Base-by-base conservation (phyloP, 2,797 vertebrate species). In the Steatocranus sp. region DNA sequence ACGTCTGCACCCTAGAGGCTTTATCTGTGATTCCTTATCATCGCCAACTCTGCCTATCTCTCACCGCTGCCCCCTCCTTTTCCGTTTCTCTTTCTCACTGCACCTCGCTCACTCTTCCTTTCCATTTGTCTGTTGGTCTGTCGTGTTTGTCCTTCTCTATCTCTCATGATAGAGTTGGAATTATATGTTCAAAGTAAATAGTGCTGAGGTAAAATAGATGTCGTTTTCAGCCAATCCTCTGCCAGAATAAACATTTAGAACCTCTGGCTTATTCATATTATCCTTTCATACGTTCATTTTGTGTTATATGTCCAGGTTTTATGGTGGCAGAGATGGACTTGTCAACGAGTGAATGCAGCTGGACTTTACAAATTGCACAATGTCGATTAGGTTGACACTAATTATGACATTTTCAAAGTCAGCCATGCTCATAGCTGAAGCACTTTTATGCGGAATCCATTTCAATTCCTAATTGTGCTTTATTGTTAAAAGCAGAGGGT, bases 1-100 rank as follows among this genome's bases (percentile, higher is more conserved):
- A 91, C 66, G 82, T 91, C 86, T 89, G 91, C 88, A 84, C 93
- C 93, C 90, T 49, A 6, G 93, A 91, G 89, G 88, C 87, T 89
- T 94, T 95, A 94, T 94, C 93, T 90, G 81, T 54, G 90, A 89
- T 92, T 94, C 86, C 94, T 94, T 94, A 94, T 94, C 94, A 68
- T 78, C 86, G 86, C 83, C 82, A 87, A 84, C 92, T 93, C 90
- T 83, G 75, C 79, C 92, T 79, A 86, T 91, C 92, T 88, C 88
- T 58, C 86, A 4, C 74, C 2, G 34, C 79, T 8, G 36, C 66
- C 75, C 81, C 76, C 56, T 41, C 25, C 76, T 48, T 74, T 76
- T 46, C 18, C 63, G 61, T 63, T 70, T 76, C 76, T 46, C 53
- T 79, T 73, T 81, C 70, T 86, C 74, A 2, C 79, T 20, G 68